Conservation (phyloP, 1,140 invertebrate species). For the Calliphora vicina region DNA sequence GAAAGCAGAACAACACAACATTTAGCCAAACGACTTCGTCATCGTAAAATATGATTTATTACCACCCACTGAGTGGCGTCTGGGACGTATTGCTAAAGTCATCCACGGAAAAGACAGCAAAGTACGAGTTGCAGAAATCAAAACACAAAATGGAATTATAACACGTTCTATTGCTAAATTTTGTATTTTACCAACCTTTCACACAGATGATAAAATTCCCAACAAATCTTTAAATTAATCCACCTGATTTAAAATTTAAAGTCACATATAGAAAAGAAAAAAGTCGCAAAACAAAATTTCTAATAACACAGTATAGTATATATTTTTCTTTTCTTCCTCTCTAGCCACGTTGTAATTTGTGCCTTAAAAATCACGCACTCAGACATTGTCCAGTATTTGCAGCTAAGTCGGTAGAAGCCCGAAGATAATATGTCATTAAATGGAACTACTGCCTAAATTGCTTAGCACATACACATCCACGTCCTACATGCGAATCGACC, state of each 20-base stretch:
- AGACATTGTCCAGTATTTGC: not conserved
- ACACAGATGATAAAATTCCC: not conserved
- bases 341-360: not conserved
- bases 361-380: not conserved
- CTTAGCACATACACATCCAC: not conserved
- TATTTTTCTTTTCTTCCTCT: not conserved
- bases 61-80: no score
- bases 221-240: not conserved
- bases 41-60: constrained; percentile 53
- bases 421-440: not conserved
- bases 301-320: not conserved
- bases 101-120: no score
- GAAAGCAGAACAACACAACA: not conserved
- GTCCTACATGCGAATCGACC: not conserved
- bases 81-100: no score
- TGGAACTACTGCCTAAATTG: not conserved
- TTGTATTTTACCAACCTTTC: not conserved
- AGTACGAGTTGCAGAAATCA: no score
- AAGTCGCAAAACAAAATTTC: not conserved
- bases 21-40: constrained; percentile 43
- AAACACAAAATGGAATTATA: constrained; percentile 19
- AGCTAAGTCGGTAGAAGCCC: not conserved
- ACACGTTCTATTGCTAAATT: constrained; percentile 3
- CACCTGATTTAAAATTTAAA: not conserved
- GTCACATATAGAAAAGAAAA: not conserved